phyloP scores from a whole-genome alignment of 2,113 vertebrate species.

The Pachyramphus minor region DNA sequence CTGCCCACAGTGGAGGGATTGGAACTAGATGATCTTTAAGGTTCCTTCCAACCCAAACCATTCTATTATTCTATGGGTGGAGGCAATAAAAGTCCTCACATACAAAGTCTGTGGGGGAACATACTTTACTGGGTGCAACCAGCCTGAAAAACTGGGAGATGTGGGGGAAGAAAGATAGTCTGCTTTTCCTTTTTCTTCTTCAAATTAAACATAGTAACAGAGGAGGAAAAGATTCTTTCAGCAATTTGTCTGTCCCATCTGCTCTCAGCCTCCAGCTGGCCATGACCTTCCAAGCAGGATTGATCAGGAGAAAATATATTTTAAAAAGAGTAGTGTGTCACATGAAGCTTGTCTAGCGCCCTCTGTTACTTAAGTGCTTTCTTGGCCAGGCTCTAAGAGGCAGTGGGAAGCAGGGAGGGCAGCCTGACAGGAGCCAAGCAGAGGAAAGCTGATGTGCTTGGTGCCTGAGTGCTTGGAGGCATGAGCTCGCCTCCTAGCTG shows the following conservation, averaged over 20 bases:
- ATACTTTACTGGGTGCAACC: background rate
- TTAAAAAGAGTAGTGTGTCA: background rate
- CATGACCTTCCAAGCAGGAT: background rate
- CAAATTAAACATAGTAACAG: background rate
- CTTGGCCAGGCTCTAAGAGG: background rate
- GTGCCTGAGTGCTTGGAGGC: background rate
- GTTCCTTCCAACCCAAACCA: background rate
- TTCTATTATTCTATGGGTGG: background rate
- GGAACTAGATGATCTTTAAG: background rate
- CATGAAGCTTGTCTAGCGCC: background rate
- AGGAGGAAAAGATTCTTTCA: background rate
- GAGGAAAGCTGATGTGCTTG: accelerated
- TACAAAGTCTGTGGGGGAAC: accelerated
- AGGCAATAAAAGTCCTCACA: background rate
- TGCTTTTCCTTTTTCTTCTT: background rate
- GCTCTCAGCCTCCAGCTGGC: background rate
- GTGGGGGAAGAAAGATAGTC: background rate
- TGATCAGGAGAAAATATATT: background rate
- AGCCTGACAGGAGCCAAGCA: background rate
- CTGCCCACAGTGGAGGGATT: background rate
- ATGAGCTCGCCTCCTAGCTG: background rate
- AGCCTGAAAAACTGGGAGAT: background rate
- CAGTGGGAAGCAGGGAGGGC: background rate
- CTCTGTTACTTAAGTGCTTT: background rate
- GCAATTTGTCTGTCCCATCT: background rate